phyloP scores from a whole-genome alignment of 2,113 vertebrate genomes.

The Falco punctatus region DNA sequence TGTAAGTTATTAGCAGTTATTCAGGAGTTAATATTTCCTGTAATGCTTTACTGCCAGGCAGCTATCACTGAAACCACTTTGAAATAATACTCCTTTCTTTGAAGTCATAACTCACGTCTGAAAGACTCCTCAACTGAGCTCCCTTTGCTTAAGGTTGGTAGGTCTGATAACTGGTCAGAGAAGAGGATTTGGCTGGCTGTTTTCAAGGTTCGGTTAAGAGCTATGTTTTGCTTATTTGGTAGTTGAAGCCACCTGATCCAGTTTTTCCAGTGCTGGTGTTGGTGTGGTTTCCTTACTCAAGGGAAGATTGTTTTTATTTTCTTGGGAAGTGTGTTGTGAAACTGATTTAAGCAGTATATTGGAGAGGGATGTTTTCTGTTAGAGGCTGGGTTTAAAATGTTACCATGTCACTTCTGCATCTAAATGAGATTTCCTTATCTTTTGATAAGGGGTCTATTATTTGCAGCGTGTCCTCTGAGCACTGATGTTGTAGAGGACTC shows the following conservation, averaged over 20 bases:
- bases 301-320: not conserved
- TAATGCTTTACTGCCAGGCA: not conserved
- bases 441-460: slow-evolving; percentile 48
- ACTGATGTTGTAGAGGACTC: not conserved
- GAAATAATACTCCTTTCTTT: not conserved
- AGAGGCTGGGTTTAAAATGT: not conserved
- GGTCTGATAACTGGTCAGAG: not conserved
- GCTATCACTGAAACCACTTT: not conserved
- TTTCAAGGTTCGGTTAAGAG: not conserved
- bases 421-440: slow-evolving; percentile 70
- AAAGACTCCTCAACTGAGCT: not conserved
- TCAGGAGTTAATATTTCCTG: not conserved
- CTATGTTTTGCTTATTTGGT: not conserved
- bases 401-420: slow-evolving; percentile 50
- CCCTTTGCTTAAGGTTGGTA: not conserved
- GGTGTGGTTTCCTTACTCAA: not conserved
- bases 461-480: slow-evolving; percentile 28
- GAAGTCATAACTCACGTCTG: not conserved
- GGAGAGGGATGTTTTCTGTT: not conserved
- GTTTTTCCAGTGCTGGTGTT: not conserved
- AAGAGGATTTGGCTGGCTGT: not conserved
- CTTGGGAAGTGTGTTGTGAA: not conserved
- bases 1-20: not conserved
- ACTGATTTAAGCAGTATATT: not conserved
- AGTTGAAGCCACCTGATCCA: not conserved